A percentile compares a stretch with the other conserved stretches of the same genome.
Evolutionary conservation across 2,888 invertebrate species (phyloP).

Genomic region (Pollenia amentaria): DNA sequence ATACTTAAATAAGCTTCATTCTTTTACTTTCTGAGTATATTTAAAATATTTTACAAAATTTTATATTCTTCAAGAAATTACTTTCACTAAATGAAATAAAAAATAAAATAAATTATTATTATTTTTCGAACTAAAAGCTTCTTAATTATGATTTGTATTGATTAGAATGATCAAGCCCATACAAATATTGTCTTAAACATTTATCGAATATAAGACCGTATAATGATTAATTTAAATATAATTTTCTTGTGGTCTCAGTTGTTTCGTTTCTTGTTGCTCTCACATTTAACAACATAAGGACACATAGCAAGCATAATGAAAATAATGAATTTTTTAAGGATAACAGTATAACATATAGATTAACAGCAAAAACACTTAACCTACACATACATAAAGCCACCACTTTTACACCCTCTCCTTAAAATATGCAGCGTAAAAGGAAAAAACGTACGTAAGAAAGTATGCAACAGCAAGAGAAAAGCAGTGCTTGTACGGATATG

Average conservation of each 20-base stretch:
- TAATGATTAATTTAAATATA: slow-evolving; percentile 25
- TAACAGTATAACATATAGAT: slow-evolving; percentile 25
- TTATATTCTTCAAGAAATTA: too few species aligned
- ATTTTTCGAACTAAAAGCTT: neutral
- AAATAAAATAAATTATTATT: too few species aligned
- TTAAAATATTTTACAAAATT: too few species aligned
- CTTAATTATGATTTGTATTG: neutral
- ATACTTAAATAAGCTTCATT: too few species aligned
- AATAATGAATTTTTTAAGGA: slow-evolving; percentile 24
- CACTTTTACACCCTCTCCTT: neutral
- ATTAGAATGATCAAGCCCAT: slow-evolving; percentile 11
- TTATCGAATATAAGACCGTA: slow-evolving; percentile 4
- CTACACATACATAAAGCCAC: neutral
- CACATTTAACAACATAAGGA: slow-evolving; percentile 17
- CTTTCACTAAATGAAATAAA: too few species aligned
- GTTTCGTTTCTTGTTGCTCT: slow-evolving; percentile 8
- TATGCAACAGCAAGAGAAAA: neutral
- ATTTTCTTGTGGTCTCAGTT: neutral
- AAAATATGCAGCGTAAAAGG: slow-evolving; percentile 21
- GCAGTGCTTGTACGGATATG: neutral
- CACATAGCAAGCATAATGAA: slow-evolving; percentile 24
- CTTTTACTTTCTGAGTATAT: too few species aligned
- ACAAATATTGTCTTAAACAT: neutral
- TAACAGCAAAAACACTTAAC: neutral
- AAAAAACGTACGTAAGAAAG: slow-evolving; percentile 1